Evolutionary conservation across 2,797 vertebrate species (phyloP).

Genomic region (Euthynnus affinis): DNA sequence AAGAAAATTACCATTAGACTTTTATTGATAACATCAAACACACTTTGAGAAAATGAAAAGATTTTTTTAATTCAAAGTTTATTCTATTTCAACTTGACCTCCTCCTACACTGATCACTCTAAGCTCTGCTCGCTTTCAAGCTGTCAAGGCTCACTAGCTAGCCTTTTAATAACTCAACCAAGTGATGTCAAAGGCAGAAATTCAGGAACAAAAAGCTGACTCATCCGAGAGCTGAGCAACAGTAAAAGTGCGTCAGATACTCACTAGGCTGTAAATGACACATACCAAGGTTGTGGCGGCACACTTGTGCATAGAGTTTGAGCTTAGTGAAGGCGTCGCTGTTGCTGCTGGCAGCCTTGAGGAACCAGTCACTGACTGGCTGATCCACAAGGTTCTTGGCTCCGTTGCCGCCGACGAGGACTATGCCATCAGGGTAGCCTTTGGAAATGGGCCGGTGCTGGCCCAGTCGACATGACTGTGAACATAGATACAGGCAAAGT

Average conservation of each 20-base stretch:
- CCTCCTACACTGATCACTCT: slow-evolving; percentile 34
- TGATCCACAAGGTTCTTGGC: slow-evolving; percentile 93
- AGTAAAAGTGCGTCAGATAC: background rate
- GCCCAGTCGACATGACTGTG: slow-evolving; percentile 95
- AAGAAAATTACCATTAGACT: slow-evolving; percentile 6
- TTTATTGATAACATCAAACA: slow-evolving; percentile 39
- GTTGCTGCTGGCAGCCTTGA: slow-evolving; percentile 92
- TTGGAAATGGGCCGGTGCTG: slow-evolving; percentile 98
- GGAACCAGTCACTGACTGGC: slow-evolving; percentile 97
- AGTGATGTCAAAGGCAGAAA: slow-evolving; percentile 35
- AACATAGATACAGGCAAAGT: background rate
- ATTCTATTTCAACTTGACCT: slow-evolving; percentile 37
- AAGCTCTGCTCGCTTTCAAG: slow-evolving; percentile 42
- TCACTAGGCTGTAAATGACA: background rate
- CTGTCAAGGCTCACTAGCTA: slow-evolving; percentile 44
- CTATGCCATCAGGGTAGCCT: slow-evolving; percentile 94
- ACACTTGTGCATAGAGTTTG: slow-evolving; percentile 98
- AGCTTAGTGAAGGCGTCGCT: slow-evolving; percentile 95
- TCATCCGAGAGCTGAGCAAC: background rate
- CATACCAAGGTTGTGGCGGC: slow-evolving; percentile 96
- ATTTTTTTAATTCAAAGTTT: background rate
- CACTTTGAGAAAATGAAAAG: background rate
- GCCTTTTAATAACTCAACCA: slow-evolving; percentile 42
- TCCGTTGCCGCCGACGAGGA: slow-evolving; percentile 91
- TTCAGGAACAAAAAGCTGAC: slow-evolving; percentile 20